A percentile compares a stretch with the other conserved stretches of the same genome.
Evolutionary conservation across 2,113 vertebrate species (phyloP).

Genomic region (Uropsilus gracilis): DNA sequence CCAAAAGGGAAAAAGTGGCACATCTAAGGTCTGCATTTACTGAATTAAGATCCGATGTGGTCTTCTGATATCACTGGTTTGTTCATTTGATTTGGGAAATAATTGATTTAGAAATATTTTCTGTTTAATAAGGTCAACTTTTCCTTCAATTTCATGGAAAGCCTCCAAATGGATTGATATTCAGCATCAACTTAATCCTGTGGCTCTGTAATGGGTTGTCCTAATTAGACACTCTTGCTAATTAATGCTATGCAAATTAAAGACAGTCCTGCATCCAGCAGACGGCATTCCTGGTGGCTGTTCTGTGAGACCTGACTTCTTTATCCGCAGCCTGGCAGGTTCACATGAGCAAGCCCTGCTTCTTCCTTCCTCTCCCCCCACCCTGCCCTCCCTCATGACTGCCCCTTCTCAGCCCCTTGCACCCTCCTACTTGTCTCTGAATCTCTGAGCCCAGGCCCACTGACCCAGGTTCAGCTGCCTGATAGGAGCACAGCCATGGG

Average conservation of each 20-base stretch:
- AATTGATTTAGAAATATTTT: slow-evolving; percentile 43
- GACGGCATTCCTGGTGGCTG: not conserved
- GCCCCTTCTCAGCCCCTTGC: not conserved
- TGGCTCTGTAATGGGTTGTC: slow-evolving; percentile 25
- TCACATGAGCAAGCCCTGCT: not conserved
- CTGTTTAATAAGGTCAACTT: slow-evolving; percentile 55
- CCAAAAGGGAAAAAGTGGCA: not conserved
- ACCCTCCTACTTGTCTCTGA: not conserved
- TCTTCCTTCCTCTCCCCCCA: not conserved
- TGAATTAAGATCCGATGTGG: slow-evolving; percentile 18
- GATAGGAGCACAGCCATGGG: not conserved
- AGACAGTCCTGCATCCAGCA: not conserved
- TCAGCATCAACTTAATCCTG: not conserved
- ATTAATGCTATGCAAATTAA: slow-evolving; percentile 60
- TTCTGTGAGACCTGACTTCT: not conserved
- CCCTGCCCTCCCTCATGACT: not conserved
- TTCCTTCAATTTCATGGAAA: not conserved
- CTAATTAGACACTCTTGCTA: slow-evolving; percentile 76
- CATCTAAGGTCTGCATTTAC: not conserved
- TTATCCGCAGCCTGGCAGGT: not conserved
- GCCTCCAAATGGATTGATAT: not conserved
- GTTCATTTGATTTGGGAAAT: not conserved
- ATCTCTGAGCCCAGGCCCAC: not conserved
- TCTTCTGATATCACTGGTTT: not conserved
- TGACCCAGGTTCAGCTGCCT: not conserved